Percentiles rank a stretch among this genome's conserved stretches.
phyloP scores from a whole-genome alignment of 30 jellyfish, hydroid and myxozoan species.

The Aurelia sp. region DNA sequence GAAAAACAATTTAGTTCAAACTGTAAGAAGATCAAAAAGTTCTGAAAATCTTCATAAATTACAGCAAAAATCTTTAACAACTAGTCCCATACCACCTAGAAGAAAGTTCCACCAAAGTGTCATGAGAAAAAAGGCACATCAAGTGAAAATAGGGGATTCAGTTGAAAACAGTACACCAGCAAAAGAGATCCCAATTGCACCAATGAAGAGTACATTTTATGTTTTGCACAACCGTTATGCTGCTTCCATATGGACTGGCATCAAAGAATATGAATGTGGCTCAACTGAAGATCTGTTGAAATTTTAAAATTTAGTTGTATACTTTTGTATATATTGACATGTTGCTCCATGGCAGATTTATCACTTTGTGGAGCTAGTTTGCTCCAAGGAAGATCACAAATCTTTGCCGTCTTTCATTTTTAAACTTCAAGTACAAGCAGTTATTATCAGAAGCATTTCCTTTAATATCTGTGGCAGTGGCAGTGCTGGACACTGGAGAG shows the following conservation, averaged over 20 bases:
- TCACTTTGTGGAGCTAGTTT: too few species aligned
- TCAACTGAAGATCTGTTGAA: conserved; percentile 50
- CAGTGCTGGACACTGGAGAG: too few species aligned
- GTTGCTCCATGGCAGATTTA: too few species aligned
- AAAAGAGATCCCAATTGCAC: conserved; percentile 13
- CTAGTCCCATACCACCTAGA: conserved; percentile 64
- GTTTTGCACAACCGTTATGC: conserved; percentile 83
- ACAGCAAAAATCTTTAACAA: conserved; percentile 17
- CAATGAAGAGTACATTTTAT: conserved; percentile 67
- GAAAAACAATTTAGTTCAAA: conserved; percentile 21
- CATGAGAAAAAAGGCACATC: conserved; percentile 56
- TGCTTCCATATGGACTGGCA: conserved; percentile 88
- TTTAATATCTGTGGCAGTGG: too few species aligned
- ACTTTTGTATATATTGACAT: too few species aligned
- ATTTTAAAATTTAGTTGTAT: not conserved
- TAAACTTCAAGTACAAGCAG: too few species aligned
- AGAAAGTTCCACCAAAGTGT: conserved; percentile 50
- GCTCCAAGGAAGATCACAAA: too few species aligned
- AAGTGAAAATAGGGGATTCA: conserved; percentile 8
- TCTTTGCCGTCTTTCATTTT: too few species aligned
- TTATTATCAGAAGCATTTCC: too few species aligned
- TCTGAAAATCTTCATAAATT: conserved; percentile 80
- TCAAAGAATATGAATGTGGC: conserved; percentile 59
- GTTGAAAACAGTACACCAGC: not conserved
- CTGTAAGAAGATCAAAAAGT: conserved; percentile 82